phyloP scores from a whole-genome alignment of 2,113 vertebrate species.

The human (Homo sapiens) region GRCh38 chr5:171258001-171258500 shows the following conservation, averaged over 20 bases:
- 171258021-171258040: too few species aligned
- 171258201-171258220: not conserved
- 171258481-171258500: not conserved
- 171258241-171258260: not conserved
- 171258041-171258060: too few species aligned
- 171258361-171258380: not conserved
- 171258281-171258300: not conserved
- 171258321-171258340: not conserved
- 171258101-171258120: too few species aligned
- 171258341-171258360: not conserved
- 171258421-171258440: not conserved
- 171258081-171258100: too few species aligned
- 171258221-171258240: not conserved
- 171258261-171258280: not conserved
- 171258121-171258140: too few species aligned
- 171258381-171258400: not conserved
- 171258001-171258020: too few species aligned
- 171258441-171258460: not conserved
- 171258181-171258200: not conserved
- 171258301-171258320: not conserved
- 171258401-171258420: not conserved
- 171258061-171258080: too few species aligned
- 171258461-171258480: not conserved
- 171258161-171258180: not conserved
- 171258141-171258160: too few species aligned